Percentiles rank a stretch among this genome's conserved stretches.
Evolutionary conservation across 2,113 vertebrate genomes (phyloP).

Genomic region (Anarrhichthys ocellatus): DNA sequence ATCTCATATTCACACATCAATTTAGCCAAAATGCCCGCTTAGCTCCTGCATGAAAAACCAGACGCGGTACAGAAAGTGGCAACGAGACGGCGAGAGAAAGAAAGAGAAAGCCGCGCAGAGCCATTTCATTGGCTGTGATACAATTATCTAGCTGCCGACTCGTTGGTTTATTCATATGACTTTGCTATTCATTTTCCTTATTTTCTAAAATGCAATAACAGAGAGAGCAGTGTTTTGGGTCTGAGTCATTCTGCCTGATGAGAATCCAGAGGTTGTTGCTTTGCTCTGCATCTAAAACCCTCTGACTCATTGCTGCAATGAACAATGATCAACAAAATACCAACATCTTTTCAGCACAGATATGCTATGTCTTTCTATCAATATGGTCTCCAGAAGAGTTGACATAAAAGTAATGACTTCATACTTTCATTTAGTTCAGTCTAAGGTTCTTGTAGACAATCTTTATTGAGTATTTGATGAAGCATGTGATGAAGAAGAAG

Average conservation of each 20-base stretch:
- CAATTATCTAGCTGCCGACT: constrained; percentile 65
- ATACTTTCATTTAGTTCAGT: background rate
- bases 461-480: background rate
- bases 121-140: constrained; percentile 59
- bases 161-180: constrained; percentile 51
- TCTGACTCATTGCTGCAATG: constrained; percentile 42
- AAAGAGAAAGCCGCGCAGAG: constrained; percentile 30
- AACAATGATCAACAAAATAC: constrained; percentile 24
- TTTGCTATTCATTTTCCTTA: constrained; percentile 62
- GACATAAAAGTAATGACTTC: background rate
- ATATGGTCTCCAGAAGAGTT: background rate
- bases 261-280: constrained; percentile 33
- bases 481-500: background rate
- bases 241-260: constrained; percentile 57
- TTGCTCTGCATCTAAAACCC: constrained; percentile 12
- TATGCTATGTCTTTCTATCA: background rate
- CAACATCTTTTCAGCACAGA: constrained; percentile 19
- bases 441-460: background rate
- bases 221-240: constrained; percentile 36
- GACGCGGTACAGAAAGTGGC: constrained; percentile 12
- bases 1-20: constrained; percentile 48
- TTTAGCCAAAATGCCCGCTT: constrained; percentile 33
- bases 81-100: background rate
- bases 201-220: constrained; percentile 57
- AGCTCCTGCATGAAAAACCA: constrained; percentile 10